Evolutionary conservation across 2,113 vertebrate species (phyloP).

Genomic region (Penelope pileata): DNA sequence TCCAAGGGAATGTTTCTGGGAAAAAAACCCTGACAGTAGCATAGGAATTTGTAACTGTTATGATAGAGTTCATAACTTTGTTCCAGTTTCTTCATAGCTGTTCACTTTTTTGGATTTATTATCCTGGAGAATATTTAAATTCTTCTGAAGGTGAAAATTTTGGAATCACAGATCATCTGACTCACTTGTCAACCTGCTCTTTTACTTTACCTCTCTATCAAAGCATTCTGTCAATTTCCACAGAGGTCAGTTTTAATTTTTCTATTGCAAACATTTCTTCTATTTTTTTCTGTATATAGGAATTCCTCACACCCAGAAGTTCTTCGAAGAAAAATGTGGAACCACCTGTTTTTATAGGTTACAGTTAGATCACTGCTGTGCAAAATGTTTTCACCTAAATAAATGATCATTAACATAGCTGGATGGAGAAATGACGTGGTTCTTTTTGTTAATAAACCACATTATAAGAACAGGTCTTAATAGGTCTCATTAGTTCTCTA

Average conservation of each 20-base stretch:
- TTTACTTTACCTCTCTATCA: not conserved
- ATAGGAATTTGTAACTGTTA: not conserved
- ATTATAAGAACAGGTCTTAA: not conserved
- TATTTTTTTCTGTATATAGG: not conserved
- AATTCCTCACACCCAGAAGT: not conserved
- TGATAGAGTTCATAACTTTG: not conserved
- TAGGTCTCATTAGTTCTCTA: not conserved
- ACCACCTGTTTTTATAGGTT: not conserved
- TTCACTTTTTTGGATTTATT: not conserved
- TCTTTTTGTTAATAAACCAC: not conserved
- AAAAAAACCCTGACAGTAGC: not conserved
- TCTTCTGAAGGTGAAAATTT: not conserved
- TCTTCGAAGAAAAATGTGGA: not conserved
- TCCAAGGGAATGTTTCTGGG: not conserved
- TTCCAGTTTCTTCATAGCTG: not conserved
- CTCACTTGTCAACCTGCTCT: not conserved
- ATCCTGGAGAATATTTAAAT: not conserved
- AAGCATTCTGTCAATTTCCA: not conserved
- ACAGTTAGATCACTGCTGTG: not conserved
- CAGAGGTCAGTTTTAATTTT: not conserved
- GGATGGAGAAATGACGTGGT: not conserved
- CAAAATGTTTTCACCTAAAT: not conserved
- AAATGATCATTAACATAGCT: not conserved
- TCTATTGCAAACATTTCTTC: not conserved
- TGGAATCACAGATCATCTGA: not conserved